A percentile compares a stretch with the other conserved stretches of the same genome.
Evolutionary conservation across 2,888 invertebrate genomes (phyloP).

Genomic region (Melanophora roralis): DNA sequence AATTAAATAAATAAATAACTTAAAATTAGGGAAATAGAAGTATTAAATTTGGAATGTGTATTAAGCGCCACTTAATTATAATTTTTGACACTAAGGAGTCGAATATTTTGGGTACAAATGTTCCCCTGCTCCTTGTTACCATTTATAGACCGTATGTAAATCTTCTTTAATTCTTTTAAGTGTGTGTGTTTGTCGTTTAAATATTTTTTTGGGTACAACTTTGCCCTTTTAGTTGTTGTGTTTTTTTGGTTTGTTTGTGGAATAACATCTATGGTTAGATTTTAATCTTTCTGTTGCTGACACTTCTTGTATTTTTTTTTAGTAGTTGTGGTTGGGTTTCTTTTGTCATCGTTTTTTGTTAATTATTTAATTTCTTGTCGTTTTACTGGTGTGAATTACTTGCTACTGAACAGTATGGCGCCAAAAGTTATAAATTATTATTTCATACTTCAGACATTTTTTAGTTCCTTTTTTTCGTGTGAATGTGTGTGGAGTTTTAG

Average conservation of each 20-base stretch:
- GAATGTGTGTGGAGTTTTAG: not conserved
- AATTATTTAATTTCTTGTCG: constrained; percentile 52
- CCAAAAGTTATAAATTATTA: constrained; percentile 58
- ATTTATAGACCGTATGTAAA: not conserved
- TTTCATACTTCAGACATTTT: constrained; percentile 14
- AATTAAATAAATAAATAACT: not conserved
- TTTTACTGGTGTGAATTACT: constrained; percentile 50
- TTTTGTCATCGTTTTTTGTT: constrained; percentile 51
- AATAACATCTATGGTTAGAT: constrained; percentile 47
- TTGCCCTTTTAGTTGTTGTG: constrained; percentile 18
- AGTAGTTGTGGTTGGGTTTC: constrained; percentile 20
- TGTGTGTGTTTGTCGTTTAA: not conserved
- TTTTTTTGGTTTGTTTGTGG: constrained; percentile 14
- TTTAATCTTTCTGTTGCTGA: constrained; percentile 61
- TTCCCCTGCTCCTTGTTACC: not conserved
- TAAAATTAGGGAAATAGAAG: constrained; percentile 29
- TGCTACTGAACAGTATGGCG: constrained; percentile 61
- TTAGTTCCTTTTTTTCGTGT: not conserved
- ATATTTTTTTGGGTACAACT: constrained; percentile 6
- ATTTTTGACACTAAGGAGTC: constrained; percentile 7
- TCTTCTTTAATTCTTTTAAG: constrained; percentile 14
- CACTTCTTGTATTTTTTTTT: constrained; percentile 40
- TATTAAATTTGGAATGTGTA: constrained; percentile 25
- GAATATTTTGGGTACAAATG: not conserved
- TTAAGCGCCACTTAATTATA: constrained; percentile 38